Evolutionary conservation across 2,113 vertebrate genomes (phyloP), one percentile per base, ranked within the genome.

Genomic region (Heterotilapia buettikoferi): DNA sequence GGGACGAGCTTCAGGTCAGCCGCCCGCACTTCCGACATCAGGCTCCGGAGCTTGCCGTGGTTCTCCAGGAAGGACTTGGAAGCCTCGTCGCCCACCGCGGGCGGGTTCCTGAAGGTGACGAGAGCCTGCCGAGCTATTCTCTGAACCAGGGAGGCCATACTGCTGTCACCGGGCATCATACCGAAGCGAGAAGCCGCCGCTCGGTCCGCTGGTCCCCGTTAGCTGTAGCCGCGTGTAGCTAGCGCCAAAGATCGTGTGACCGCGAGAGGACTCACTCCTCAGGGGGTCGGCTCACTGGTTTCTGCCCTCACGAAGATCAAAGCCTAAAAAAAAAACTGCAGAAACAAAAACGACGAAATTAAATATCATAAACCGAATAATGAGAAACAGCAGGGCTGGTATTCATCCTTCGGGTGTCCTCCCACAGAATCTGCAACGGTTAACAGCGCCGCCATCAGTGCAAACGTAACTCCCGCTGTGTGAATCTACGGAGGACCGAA

Each of bases 81-180:
- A 76, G 92, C 52, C 66, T 89, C 96, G 5, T 88, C 89, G 2
- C 93, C 87, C 79, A 88, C 33, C n/a, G 94, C 93, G 8, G 92
- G 90, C 29, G 92, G 50, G 84, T 81, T 94, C 47, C 96, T 93
- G 95, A 98, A 99, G 31, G 98, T 98, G 85, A 95, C 86, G 11
- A 97, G 95, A 2, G 98, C 98, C 94, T 99, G 98, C 29, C 96
- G 96, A 7, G 98, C 98, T 71, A 99, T 97, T 91, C 96, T 96
- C 93, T 99, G 98, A 36, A 98, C 97, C 47, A 98, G 86, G 90
- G 97, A 97, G 85, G 95, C 96, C 97, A 98, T 98, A 94, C 93
- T 97, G 92, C 96, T 95, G 96, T 98, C 97, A 79, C 95, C 95
- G 31, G 97, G 97, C 97, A 97, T 97, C 95, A 95, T 95, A 53